A percentile compares a stretch with the other conserved stretches of the same genome.
Conservation (phyloP, 2,113 vertebrate species). For the Podarcis muralis region DNA sequence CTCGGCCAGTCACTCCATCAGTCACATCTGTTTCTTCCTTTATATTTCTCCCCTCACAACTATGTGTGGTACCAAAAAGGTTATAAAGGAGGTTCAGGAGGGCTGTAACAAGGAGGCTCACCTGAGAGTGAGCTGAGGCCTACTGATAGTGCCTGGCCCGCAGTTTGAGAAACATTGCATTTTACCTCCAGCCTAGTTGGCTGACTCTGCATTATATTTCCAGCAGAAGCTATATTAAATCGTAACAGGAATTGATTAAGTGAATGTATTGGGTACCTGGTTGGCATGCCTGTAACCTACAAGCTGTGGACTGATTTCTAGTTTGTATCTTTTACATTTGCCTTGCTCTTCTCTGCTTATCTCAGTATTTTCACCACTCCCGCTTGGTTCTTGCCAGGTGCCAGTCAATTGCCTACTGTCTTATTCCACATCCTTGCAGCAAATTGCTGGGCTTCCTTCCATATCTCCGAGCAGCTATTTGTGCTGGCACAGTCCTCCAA, state of each 20-base stretch:
- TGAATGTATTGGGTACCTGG: not conserved
- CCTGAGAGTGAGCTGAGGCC: no score
- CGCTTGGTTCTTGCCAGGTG: not conserved
- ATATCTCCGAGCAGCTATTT: not conserved
- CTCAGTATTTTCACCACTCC: not conserved
- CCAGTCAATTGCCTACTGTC: not conserved
- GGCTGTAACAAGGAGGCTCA: no score
- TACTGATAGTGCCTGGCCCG: no score
- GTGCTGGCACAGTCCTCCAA: not conserved
- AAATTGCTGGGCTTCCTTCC: not conserved
- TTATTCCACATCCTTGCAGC: not conserved
- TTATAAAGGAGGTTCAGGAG: no score
- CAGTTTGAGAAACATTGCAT: not conserved
- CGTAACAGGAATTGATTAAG: slow-evolving; percentile 6
- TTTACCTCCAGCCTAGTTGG: not conserved
- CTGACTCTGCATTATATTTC: not conserved
- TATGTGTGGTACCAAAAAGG: no score
- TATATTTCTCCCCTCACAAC: no score
- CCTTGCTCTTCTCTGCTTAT: not conserved
- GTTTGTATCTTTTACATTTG: not conserved
- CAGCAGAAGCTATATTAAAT: not conserved
- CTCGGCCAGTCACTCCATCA: no score
- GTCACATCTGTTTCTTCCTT: no score
- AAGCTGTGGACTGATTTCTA: not conserved
- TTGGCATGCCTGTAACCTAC: not conserved